Evolutionary conservation across 2,113 vertebrate genomes (phyloP), one percentile per base, ranked within the genome.

Genomic region (Shinisaurus crocodilurus): DNA sequence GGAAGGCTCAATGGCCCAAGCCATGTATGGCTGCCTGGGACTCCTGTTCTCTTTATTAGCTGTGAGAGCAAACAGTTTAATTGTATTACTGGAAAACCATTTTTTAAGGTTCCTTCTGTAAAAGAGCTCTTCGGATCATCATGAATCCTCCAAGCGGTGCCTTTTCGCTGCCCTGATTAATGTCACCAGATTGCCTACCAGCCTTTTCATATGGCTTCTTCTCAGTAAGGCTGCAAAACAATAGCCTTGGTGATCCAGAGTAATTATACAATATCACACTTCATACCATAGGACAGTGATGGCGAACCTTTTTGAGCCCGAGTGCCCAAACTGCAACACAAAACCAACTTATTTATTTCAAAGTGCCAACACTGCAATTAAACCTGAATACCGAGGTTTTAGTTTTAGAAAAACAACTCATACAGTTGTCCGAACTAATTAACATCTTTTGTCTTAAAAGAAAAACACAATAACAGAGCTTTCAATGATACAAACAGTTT

Each of bases 21-120:
- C 63, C n/a, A 88, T 77, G 48, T 25, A 6, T 48, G 89, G 40
- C 72, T 67, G 0, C 60, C 43, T 20, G 23, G 48, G 25, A 86
- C 82, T 89, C 84, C 90, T 91, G 80, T 76, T 94, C 80, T 87
- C 5, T 89, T 92, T 34, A 89, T 60, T 91, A 94, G 63, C 82
- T 93, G 57, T 2, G 10, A 92, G 72, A 85, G 32, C 1, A 37
- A 90, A 75, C 67, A 92, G 3, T 85, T 91, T 75, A 92, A 91
- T 92, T 34, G 6, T 2, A 83, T 91, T 81, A 85, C 27, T 4
- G 65, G 50, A 23, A 87, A 70, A 27, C 57, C 50, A 85, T 90
- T 90, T 77, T 77, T 88, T 90, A 90, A 88, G 57, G 81, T 37
- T 82, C 48, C 50, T 90, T 90, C 92, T 48, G 40, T 82, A 50